Percentiles rank a stretch among this genome's conserved stretches.
These are phyloP conservation scores for Leucopternis melanops DNA, from an alignment of 2,113 vertebrate species.

Conservation along the genomic window DNA sequence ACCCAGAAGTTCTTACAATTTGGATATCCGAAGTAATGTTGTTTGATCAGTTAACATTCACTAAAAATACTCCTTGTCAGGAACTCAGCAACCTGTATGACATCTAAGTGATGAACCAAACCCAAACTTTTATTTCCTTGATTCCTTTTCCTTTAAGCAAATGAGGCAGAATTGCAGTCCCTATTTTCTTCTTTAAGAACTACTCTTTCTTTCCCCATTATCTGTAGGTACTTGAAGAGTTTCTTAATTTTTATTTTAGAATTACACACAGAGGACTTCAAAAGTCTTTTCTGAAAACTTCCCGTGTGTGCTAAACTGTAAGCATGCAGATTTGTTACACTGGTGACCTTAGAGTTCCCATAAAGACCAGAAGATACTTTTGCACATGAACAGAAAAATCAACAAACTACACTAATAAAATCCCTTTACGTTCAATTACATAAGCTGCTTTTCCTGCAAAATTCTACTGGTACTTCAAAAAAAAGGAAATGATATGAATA, in stretches of 20 bases:
- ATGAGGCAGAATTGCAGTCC: not conserved
- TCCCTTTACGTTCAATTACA: not conserved
- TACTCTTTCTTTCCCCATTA: not conserved
- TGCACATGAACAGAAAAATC: not conserved
- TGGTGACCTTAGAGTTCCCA: not conserved
- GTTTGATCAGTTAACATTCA: not conserved
- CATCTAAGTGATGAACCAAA: not conserved
- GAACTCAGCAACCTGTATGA: not conserved
- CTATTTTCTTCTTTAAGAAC: not conserved
- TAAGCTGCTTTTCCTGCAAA: not conserved
- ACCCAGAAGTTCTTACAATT: not conserved
- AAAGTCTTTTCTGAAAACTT: not conserved
- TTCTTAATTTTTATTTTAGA: not conserved
- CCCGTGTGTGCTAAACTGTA: not conserved
- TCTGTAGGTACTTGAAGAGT: not conserved
- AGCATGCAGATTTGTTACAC: not conserved
- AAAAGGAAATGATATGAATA: not conserved
- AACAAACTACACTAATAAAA: not conserved
- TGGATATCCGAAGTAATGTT: not conserved
- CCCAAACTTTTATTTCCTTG: not conserved
- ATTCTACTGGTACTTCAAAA: not conserved
- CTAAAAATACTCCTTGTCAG: not conserved
- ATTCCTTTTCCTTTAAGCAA: not conserved
- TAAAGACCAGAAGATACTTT: not conserved
- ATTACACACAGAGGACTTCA: not conserved